These are phyloP conservation scores for Drosophila testacea DNA, from an alignment of 2,888 invertebrate genomes.

Conservation along the genomic window DNA sequence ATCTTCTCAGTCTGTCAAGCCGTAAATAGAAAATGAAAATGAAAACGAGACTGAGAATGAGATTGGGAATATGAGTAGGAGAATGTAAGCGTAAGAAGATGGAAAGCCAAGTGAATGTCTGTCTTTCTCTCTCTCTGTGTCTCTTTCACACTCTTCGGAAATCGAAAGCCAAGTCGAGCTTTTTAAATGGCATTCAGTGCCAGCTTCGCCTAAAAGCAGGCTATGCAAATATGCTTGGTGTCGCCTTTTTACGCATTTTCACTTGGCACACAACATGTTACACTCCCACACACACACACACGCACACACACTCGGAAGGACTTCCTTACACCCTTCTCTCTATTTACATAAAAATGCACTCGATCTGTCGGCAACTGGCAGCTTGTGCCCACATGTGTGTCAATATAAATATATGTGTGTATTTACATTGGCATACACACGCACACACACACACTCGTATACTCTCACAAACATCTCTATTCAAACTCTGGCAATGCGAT, in stretches of 20 bases:
- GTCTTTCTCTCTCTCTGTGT: neutral
- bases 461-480: constrained; percentile 44
- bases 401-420: constrained; percentile 60
- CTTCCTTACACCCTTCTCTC: constrained; percentile 4
- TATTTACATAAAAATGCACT: constrained; percentile 80
- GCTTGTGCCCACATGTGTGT: constrained; percentile 52
- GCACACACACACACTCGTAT: constrained; percentile 12
- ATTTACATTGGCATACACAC: constrained; percentile 6
- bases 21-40: constrained; percentile 66
- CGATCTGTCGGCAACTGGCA: constrained; percentile 58
- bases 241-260: constrained; percentile 71
- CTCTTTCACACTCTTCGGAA: constrained; percentile 16
- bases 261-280: constrained; percentile 50
- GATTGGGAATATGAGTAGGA: neutral
- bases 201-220: constrained; percentile 48
- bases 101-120: constrained; percentile 20
- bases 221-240: constrained; percentile 71
- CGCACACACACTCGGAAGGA: neutral
- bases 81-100: constrained; percentile 12
- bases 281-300: constrained; percentile 18
- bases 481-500: constrained; percentile 55
- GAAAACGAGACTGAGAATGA: constrained; percentile 19
- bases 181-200: constrained; percentile 44
- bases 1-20: constrained; percentile 44
- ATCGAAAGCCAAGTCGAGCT: constrained; percentile 51